Conservation (phyloP, 2,113 vertebrate genomes). For the Glareola pratincola region DNA sequence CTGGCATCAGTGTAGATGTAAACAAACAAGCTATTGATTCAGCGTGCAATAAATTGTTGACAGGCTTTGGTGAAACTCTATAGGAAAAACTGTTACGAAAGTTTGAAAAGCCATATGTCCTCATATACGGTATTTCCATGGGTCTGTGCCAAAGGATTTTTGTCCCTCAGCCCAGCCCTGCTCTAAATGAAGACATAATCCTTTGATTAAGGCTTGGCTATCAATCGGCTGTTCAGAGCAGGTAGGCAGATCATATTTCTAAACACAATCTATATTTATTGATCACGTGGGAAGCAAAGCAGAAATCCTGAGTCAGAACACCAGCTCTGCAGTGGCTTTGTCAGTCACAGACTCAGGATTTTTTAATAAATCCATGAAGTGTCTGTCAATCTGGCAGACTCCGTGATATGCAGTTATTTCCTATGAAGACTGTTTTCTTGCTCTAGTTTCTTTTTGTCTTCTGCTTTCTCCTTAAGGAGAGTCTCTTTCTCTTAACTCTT, state of each 20-base stretch:
- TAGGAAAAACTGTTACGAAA: not conserved
- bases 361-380: not conserved
- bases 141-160: not conserved
- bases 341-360: not conserved
- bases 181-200: not conserved
- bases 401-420: not conserved
- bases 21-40: not conserved
- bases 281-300: not conserved
- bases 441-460: not conserved
- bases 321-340: not conserved
- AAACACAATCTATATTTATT: not conserved
- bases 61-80: not conserved
- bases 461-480: not conserved
- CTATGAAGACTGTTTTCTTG: not conserved
- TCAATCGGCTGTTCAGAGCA: not conserved
- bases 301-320: not conserved
- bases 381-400: not conserved
- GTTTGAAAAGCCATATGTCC: not conserved
- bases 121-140: not conserved
- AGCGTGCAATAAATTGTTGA: not conserved
- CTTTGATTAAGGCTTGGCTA: not conserved
- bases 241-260: not conserved
- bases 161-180: not conserved
- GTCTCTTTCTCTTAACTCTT: not conserved
- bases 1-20: not conserved